phyloP scores from a whole-genome alignment of 2,888 invertebrate species.

The Cartodere bifasciata region DNA sequence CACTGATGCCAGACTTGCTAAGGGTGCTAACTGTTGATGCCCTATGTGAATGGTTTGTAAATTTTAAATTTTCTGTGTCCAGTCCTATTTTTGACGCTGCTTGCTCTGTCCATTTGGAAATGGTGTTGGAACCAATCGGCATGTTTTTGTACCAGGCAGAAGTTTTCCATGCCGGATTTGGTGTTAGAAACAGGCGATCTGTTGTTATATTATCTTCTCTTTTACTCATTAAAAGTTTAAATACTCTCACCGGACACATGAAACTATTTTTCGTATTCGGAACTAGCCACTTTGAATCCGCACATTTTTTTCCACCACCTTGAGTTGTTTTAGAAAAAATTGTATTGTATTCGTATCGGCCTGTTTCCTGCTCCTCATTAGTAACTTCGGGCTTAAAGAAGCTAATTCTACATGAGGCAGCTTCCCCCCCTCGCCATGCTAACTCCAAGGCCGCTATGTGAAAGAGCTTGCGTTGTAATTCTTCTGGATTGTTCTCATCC shows the following conservation, averaged over 20 bases:
- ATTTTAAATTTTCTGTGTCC: constrained; percentile 5
- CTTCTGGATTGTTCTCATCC: constrained; percentile 1
- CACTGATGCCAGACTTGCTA: constrained; percentile 4
- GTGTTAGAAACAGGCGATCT: neutral
- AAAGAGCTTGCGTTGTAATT: neutral
- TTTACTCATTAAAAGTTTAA: neutral
- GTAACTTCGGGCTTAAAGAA: neutral
- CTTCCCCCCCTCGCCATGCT: constrained; percentile 1
- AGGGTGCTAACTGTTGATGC: constrained; percentile 4
- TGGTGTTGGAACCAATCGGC: constrained; percentile 2
- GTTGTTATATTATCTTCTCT: neutral
- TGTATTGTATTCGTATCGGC: neutral
- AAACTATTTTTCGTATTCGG: neutral
- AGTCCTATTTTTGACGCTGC: constrained; percentile 7
- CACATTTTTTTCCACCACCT: constrained; percentile 1
- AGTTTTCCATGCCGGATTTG: constrained; percentile 1
- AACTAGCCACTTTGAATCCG: constrained; percentile 1
- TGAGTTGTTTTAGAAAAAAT: constrained; percentile 1
- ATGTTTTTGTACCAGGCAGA: neutral
- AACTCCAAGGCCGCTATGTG: neutral
- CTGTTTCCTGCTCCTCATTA: constrained; percentile 1
- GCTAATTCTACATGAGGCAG: neutral
- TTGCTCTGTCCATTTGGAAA: constrained; percentile 9
- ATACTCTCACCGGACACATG: constrained; percentile 2
- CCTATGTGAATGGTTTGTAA: constrained; percentile 6